These are phyloP conservation scores for Dioctria linearis DNA, from an alignment of 2,888 invertebrate species.

Conservation along the genomic window DNA sequence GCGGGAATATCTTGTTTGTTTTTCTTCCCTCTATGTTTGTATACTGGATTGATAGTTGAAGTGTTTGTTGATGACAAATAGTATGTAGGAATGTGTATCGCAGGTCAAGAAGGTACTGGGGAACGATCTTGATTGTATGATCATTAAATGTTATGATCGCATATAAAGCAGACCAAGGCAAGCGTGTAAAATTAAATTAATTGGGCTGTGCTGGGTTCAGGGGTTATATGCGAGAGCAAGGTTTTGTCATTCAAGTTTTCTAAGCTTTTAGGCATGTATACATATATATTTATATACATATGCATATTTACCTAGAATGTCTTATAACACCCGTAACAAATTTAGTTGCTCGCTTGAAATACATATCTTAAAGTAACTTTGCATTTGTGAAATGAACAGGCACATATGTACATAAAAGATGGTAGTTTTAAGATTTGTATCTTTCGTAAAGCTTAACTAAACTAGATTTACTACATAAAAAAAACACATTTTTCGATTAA, in stretches of 20 bases:
- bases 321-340: no score
- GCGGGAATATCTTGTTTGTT: background rate
- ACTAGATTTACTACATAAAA: no score
- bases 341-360: no score
- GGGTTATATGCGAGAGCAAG: background rate
- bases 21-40: background rate
- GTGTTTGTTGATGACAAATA: background rate
- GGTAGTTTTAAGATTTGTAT: no score
- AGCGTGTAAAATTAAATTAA: background rate
- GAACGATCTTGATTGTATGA: background rate
- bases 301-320: no score
- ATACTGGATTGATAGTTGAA: background rate
- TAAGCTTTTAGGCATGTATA: background rate
- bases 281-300: no score
- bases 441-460: no score
- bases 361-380: no score
- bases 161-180: background rate
- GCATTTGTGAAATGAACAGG: no score
- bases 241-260: background rate
- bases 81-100: background rate
- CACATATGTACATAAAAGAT: no score
- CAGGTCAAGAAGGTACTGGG: background rate
- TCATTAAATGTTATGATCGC: background rate
- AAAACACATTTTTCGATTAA: no score
- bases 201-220: background rate